A percentile compares a stretch with the other conserved stretches of the same genome.
phyloP scores from a whole-genome alignment of 1,140 invertebrate genomes.

The Brachionus rotundiformis region DNA sequence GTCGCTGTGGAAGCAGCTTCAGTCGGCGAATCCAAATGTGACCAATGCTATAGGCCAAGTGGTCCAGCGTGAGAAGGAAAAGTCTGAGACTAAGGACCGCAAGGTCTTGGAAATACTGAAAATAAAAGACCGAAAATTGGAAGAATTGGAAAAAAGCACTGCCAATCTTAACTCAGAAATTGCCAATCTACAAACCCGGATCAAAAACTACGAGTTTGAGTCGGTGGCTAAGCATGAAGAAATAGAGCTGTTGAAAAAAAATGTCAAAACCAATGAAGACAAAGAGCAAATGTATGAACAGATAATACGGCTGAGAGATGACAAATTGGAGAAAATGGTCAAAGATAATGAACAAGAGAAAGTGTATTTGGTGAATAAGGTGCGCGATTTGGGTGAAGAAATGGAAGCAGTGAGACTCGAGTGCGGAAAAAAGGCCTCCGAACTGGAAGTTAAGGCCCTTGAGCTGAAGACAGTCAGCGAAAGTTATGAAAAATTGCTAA shows the following conservation, averaged over 20 bases:
- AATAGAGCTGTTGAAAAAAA: conserved; percentile 5
- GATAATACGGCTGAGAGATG: conserved; percentile 15
- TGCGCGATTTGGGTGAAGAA: background rate
- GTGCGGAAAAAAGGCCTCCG: background rate
- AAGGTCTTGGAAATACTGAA: conserved; percentile 61
- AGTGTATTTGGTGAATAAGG: background rate
- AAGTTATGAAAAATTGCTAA: conserved; percentile 28
- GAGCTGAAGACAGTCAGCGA: conserved; percentile 16
- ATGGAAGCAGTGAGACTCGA: background rate
- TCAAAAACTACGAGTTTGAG: conserved; percentile 52
- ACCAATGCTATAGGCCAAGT: conserved; percentile 61
- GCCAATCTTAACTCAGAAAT: conserved; percentile 55
- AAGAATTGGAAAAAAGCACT: conserved; percentile 58
- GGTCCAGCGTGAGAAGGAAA: conserved; percentile 63
- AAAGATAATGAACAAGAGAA: conserved; percentile 30
- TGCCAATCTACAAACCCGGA: conserved; percentile 56
- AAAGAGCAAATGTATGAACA: conserved; percentile 47
- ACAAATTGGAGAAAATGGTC: conserved; percentile 35
- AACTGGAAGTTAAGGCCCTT: background rate
- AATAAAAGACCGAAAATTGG: conserved; percentile 61
- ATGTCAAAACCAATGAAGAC: background rate
- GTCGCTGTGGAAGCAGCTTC: conserved; percentile 63
- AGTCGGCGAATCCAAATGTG: conserved; percentile 62
- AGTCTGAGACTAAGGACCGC: conserved; percentile 60
- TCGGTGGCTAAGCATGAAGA: background rate